Evolutionary conservation across 2,888 invertebrate genomes (phyloP), one percentile per base, ranked within the genome.

Genomic region (Siphlonurus alternatus): DNA sequence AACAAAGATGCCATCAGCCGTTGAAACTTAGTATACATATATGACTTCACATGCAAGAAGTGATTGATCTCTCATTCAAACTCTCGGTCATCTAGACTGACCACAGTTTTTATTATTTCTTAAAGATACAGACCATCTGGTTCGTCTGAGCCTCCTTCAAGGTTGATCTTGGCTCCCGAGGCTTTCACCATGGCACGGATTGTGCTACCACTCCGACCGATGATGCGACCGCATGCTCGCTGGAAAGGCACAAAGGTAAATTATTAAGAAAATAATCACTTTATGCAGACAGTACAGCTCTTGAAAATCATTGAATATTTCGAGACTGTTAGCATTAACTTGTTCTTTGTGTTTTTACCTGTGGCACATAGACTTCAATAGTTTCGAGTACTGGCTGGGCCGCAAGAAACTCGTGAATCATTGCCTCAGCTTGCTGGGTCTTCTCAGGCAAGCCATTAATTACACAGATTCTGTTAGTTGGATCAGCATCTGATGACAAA

Each of bases 151-250:
- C 38, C 38, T 5, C 56, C 20, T 24, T 81, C 79, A n/a, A 89
- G 73, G 67, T 79, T 83, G 1, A 91, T 77, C 68, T 86, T 87
- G 0, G 92, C 88, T 66, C 87, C 84, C 10, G 91, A 88, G 18
- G 78, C 74, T 68, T 83, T 82, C 65, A 84, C 83, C 64, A 94
- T 88, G 60, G 84, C 80, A 62, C 82, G 81, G 63, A 93, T 83
- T 59, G 78, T 83, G 63, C 86, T 86, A 1, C 90, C 91, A 63
- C 84, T 83, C 62, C 83, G 77, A 1, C 89, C 93, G 70, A 90
- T 88, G 63, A 94, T 84, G 71, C 83, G 81, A 1, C 87, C 86
- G 62, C 85, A 81, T 23, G 84, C 78, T 73, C 80, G 81, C 62
- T 79, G 76, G 54, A 68, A 68, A 53, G 64, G 15, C 38, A n/a